These are phyloP conservation scores for Cyprinodon tularosa DNA, from an alignment of 2,113 vertebrate species.

Conservation along the genomic window DNA sequence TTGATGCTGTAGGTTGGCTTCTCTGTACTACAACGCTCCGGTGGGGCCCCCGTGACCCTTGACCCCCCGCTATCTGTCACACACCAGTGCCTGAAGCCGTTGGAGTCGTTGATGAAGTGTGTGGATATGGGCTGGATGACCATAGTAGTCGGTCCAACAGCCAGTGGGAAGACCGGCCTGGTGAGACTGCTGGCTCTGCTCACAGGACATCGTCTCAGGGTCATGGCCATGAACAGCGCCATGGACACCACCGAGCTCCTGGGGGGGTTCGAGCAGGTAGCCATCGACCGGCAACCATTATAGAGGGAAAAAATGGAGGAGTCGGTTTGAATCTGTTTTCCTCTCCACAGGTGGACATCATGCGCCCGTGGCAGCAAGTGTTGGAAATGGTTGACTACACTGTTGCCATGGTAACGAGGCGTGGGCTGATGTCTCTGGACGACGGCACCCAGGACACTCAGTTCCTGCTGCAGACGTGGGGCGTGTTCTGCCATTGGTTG, in stretches of 20 bases:
- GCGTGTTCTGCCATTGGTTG: constrained; percentile 86
- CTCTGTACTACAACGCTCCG: constrained; percentile 89
- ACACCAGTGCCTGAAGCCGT: constrained; percentile 87
- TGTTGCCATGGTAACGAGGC: constrained; percentile 84
- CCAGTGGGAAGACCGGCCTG: constrained; percentile 92
- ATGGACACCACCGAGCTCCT: constrained; percentile 97
- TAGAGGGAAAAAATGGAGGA: not conserved
- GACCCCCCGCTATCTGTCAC: constrained; percentile 86
- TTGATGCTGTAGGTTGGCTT: constrained; percentile 85
- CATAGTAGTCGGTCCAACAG: constrained; percentile 91
- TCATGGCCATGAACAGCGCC: constrained; percentile 96
- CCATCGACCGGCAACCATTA: fast-evolving
- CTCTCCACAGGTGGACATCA: constrained; percentile 86
- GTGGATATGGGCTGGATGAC: constrained; percentile 98
- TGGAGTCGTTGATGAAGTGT: constrained; percentile 96
- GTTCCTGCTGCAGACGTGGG: constrained; percentile 91
- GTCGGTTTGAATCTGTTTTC: not conserved
- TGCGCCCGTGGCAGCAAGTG: constrained; percentile 90
- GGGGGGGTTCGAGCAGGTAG: constrained; percentile 97
- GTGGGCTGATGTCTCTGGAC: constrained; percentile 87
- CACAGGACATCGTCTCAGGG: constrained; percentile 87
- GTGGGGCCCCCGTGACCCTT: constrained; percentile 75
- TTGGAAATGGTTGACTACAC: constrained; percentile 86
- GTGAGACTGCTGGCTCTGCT: constrained; percentile 92
- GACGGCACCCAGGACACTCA: constrained; percentile 88